Percentiles rank a stretch among this genome's conserved stretches.
Evolutionary conservation across 2,113 vertebrate species (phyloP).

Genomic region (Amblyopsis rosae): DNA sequence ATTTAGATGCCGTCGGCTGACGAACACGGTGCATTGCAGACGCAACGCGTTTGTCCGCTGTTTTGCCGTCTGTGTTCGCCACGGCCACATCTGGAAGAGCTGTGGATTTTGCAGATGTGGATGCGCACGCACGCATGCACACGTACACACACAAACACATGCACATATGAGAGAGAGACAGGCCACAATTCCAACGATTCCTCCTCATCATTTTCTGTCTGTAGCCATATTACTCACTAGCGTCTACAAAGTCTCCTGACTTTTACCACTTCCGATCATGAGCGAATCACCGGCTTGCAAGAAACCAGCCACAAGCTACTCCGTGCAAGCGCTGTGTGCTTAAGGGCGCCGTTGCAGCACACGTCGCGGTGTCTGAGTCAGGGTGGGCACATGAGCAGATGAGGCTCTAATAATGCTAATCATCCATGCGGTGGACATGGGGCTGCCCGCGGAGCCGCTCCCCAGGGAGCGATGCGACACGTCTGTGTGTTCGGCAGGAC

Average conservation of each 20-base stretch:
- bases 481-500: constrained; percentile 43
- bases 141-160: too few relatives aligned
- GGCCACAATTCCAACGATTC: background rate
- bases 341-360: constrained; percentile 35
- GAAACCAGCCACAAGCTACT: constrained; percentile 45
- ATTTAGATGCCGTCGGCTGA: background rate
- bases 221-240: constrained; percentile 6
- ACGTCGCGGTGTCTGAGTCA: background rate
- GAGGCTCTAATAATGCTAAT: constrained; percentile 67
- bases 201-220: background rate
- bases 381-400: constrained; percentile 57
- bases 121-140: too few relatives aligned
- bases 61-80: too few relatives aligned
- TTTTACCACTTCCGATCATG: constrained; percentile 42
- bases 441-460: constrained; percentile 41
- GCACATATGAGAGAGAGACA: too few relatives aligned
- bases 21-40: background rate
- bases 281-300: constrained; percentile 45
- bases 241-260: constrained; percentile 15
- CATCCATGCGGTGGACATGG: constrained; percentile 56
- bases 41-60: too few relatives aligned
- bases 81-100: too few relatives aligned
- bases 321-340: constrained; percentile 34
- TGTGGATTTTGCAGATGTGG: too few relatives aligned
- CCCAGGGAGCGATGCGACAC: constrained; percentile 37